phyloP scores from a whole-genome alignment of 2,113 vertebrate genomes.

The Eurystomus gularis region DNA sequence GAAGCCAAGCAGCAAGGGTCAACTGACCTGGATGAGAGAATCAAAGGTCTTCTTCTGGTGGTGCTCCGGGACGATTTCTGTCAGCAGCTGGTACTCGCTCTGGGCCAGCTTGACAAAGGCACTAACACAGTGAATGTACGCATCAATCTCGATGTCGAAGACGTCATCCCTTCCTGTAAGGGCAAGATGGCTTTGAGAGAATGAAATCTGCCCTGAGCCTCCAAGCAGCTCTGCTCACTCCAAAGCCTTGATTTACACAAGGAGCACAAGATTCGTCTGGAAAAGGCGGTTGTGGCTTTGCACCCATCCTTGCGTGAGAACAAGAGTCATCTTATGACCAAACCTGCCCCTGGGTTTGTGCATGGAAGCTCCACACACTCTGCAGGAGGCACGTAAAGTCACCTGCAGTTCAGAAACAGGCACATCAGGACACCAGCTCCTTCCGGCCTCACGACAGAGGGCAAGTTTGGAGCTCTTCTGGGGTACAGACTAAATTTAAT shows the following conservation, averaged over 20 bases:
- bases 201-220: neutral
- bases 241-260: neutral
- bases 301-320: neutral
- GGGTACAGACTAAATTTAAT: constrained; percentile 32
- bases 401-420: neutral
- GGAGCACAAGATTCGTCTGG: neutral
- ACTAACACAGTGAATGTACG: constrained; percentile 95
- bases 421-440: neutral
- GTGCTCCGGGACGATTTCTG: constrained; percentile 91
- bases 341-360: neutral
- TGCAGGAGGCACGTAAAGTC: neutral
- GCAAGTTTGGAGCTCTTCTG: constrained; percentile 13
- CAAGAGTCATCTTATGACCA: neutral
- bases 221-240: neutral
- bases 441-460: neutral
- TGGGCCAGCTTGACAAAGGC: constrained; percentile 96
- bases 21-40: constrained; percentile 92
- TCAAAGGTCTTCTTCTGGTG: constrained; percentile 99
- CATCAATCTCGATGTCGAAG: constrained; percentile 92
- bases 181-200: neutral
- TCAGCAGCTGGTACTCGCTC: constrained; percentile 91
- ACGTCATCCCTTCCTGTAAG: constrained; percentile 91
- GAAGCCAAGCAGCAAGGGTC: neutral
- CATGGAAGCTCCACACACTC: neutral
- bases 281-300: neutral